These are phyloP conservation scores for Drosophila asahinai DNA, from an alignment of 1,140 invertebrate species.

Conservation along the genomic window DNA sequence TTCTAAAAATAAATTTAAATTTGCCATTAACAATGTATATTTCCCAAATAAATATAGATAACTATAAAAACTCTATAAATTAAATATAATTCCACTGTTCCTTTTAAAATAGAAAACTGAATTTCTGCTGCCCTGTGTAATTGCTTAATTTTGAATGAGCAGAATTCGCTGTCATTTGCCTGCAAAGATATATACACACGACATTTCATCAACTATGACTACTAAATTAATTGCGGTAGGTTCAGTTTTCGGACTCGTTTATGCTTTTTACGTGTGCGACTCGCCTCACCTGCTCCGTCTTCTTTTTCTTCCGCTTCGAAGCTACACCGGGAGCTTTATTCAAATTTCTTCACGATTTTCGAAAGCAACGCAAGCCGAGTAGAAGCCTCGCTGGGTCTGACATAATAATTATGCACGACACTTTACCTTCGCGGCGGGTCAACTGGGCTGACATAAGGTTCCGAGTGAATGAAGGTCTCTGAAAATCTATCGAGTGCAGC, in stretches of 20 bases:
- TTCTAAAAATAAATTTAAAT: too few relatives aligned
- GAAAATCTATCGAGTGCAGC: slow-evolving; percentile 49
- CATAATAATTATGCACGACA: slow-evolving; percentile 81
- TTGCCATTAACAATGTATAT: too few relatives aligned
- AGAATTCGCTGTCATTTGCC: slow-evolving; percentile 11
- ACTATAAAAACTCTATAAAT: too few relatives aligned
- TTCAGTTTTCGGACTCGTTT: slow-evolving; percentile 58
- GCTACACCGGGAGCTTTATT: slow-evolving; percentile 25
- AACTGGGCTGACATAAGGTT: slow-evolving; percentile 66
- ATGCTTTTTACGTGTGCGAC: slow-evolving; percentile 43
- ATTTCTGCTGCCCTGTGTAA: background rate
- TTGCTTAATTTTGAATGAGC: slow-evolving; percentile 20
- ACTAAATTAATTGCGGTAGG: slow-evolving; percentile 69
- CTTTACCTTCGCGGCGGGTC: slow-evolving; percentile 64
- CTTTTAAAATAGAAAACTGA: background rate
- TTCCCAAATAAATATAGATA: too few relatives aligned
- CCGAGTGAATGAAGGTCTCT: slow-evolving; percentile 24
- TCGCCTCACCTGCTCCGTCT: slow-evolving; percentile 28
- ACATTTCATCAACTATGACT: slow-evolving; percentile 23
- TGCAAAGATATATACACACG: background rate
- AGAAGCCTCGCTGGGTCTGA: slow-evolving; percentile 60
- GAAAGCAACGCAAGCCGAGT: slow-evolving; percentile 51
- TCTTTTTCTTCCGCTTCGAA: slow-evolving; percentile 20
- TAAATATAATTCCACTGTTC: too few relatives aligned
- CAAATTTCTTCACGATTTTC: slow-evolving; percentile 60